Conservation (phyloP, 2,797 vertebrate genomes). For the Acipenser oxyrinchus region DNA sequence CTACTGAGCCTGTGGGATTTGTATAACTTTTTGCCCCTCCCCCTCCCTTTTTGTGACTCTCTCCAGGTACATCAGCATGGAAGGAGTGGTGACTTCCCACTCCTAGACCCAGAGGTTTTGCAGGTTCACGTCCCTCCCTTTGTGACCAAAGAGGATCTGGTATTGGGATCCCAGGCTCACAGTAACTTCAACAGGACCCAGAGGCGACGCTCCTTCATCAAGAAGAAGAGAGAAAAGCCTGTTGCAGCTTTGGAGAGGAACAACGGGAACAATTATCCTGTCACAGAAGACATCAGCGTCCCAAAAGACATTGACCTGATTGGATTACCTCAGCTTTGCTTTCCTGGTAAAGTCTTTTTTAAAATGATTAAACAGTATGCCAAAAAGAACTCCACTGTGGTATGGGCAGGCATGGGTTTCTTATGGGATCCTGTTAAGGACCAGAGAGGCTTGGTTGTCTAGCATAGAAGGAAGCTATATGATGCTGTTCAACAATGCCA, state of each 20-base stretch:
- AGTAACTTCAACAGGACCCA: conserved; percentile 45
- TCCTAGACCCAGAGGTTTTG: conserved; percentile 74
- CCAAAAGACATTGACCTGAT: conserved; percentile 78
- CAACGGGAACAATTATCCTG: conserved; percentile 21
- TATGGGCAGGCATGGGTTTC: no score
- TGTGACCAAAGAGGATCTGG: conserved; percentile 50
- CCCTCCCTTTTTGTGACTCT: background rate
- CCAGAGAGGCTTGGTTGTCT: no score
- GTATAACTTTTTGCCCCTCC: no score
- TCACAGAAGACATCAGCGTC: conserved; percentile 58
- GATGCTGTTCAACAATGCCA: no score
- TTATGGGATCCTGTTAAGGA: no score
- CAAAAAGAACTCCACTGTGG: no score
- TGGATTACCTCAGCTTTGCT: conserved; percentile 83
- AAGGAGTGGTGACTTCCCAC: conserved; percentile 22
- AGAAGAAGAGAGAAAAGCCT: conserved; percentile 64
- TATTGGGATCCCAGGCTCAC: conserved; percentile 17
- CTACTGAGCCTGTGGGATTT: no score
- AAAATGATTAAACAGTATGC: no score
- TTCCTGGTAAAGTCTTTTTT: conserved; percentile 67
- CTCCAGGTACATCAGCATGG: conserved; percentile 42
- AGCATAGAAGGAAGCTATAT: no score
- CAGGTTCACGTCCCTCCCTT: conserved; percentile 77
- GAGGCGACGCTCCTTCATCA: conserved; percentile 66
- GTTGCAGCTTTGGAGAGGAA: conserved; percentile 23